Evolutionary conservation across 1,140 invertebrate genomes (phyloP), one percentile per base, ranked within the genome.

Genomic region (Lethocerus indicus): DNA sequence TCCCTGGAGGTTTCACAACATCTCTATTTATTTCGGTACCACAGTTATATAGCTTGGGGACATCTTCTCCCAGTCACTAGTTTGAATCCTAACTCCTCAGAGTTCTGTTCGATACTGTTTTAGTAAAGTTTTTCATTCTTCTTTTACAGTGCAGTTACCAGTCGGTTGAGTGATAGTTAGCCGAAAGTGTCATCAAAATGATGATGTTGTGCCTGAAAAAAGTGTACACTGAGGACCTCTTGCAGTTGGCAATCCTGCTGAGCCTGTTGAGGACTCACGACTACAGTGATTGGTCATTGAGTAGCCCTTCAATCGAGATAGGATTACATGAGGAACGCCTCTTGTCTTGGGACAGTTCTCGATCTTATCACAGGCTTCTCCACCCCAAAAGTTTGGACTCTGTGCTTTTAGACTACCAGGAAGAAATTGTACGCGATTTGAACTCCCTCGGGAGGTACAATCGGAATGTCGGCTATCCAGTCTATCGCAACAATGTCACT

Each of bases 191-290:
- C n/a, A 24, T 2, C 23, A 44, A 27, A 28, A 42, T 41, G 47
- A 67, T 61, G 56, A 82, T 85, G 79, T 66, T 82, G 59, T 75
- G 73, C 48, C 61, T 82, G 52, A 86, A 84, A 63, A 86, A 86
- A 63, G 61, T 81, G 3, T 80, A 81, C 54, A 70, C 76, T 16
- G 82, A 87, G 59, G 83, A 87, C 64, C 65, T 88, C 42, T 65
- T 89, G 16, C 79, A 85, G 55, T 65, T 89, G 5, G 82, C 83
- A 5, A 64, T 89, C 48, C 66, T 87, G 18, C 67, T 88, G 16
- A 86, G 83, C 59, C 67, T 87, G 4, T 63, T 89, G 13, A 71
- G 83, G 56, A 75, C 81, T 0, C n/a, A n/a, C n/a, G 79, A 86
- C 60, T 74, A 81, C 0, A 76, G 80, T 36, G 42, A 44, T 16